Conservation (phyloP, 2,797 vertebrate species). For the Uromys caudimaculatus region DNA sequence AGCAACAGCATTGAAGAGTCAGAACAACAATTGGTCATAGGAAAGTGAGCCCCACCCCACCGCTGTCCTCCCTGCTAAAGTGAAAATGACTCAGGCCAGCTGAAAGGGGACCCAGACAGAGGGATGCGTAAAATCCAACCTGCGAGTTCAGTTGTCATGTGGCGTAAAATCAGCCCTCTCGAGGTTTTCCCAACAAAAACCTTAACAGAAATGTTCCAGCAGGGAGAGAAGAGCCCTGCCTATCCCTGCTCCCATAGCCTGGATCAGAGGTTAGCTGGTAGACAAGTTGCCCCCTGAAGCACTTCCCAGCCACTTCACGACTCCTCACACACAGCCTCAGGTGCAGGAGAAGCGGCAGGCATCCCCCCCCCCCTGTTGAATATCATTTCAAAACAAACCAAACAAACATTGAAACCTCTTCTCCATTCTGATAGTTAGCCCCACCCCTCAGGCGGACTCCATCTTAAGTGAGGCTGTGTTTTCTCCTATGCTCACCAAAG, state of each 20-base stretch:
- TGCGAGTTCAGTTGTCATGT: background rate
- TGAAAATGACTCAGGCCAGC: background rate
- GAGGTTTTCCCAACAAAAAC: background rate
- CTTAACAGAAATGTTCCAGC: slow-evolving; percentile 36
- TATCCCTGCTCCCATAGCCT: background rate
- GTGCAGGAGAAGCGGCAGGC: background rate
- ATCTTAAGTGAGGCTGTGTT: background rate
- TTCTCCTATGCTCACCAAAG: background rate
- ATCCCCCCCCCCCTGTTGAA: background rate
- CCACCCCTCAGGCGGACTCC: background rate
- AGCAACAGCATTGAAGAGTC: background rate
- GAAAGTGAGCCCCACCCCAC: background rate
- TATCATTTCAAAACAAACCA: background rate
- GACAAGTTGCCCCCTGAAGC: background rate
- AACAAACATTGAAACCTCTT: background rate
- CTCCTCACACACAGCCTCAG: background rate
- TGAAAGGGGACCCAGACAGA: background rate
- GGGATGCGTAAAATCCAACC: background rate
- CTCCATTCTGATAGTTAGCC: background rate
- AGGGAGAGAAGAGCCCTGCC: background rate
- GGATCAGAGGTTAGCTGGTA: background rate
- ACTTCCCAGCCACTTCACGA: background rate
- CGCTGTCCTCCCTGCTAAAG: background rate
- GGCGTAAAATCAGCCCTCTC: background rate
- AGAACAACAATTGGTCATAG: background rate